A percentile compares a stretch with the other conserved stretches of the same genome.
phyloP scores from a whole-genome alignment of 2,113 vertebrate genomes.

The Varanus salvator region DNA sequence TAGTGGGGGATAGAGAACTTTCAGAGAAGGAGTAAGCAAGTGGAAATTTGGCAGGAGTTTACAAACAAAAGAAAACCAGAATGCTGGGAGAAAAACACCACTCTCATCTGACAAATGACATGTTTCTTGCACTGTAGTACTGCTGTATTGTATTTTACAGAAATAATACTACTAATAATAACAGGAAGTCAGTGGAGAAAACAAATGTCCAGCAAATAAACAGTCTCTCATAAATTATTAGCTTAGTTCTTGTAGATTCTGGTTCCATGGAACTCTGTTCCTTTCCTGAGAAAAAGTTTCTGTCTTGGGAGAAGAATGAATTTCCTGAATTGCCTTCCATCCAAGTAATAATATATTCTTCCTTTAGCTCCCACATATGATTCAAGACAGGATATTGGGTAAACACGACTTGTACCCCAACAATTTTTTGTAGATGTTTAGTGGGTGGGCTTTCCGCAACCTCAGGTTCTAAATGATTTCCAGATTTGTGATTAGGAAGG shows the following conservation, averaged over 20 bases:
- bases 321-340: constrained; percentile 3
- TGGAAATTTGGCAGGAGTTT: not conserved
- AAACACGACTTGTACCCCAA: not conserved
- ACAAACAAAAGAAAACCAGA: constrained; percentile 9
- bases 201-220: constrained; percentile 3
- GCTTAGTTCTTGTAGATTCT: not conserved
- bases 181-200: not conserved
- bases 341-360: not conserved
- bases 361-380: not conserved
- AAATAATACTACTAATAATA: not conserved
- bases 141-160: not conserved
- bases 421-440: not conserved
- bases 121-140: not conserved
- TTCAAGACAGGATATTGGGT: not conserved
- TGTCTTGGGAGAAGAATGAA: not conserved
- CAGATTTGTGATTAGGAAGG: not conserved
- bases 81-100: not conserved
- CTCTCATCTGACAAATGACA: constrained; percentile 11
- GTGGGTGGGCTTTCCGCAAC: not conserved
- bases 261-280: not conserved
- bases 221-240: not conserved
- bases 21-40: not conserved
- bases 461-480: not conserved
- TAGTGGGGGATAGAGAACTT: not conserved
- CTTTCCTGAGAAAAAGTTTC: not conserved